Percentiles rank a stretch among this genome's conserved stretches.
Conservation (phyloP, 2,888 invertebrate genomes). For the Leptothorax acervorum region DNA sequence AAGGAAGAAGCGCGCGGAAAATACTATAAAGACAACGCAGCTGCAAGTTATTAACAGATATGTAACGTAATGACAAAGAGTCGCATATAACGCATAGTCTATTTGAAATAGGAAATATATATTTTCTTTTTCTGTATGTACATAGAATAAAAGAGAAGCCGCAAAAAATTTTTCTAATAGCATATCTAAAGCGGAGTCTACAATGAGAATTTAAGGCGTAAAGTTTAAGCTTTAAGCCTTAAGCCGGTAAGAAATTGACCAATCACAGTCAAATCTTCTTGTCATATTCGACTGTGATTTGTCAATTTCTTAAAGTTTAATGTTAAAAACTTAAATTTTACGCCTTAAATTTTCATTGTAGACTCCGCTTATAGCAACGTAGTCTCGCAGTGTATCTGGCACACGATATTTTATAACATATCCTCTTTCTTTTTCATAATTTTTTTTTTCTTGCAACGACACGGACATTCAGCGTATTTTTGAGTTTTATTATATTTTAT, state of each 20-base stretch:
- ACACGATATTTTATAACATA: not conserved
- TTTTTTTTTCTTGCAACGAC: not conserved
- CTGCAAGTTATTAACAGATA: constrained; percentile 26
- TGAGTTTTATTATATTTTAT: not conserved
- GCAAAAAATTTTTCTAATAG: not conserved
- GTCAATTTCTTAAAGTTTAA: no score
- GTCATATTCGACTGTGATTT: no score
- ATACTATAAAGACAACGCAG: not conserved
- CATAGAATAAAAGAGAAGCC: not conserved
- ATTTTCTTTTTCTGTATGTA: not conserved
- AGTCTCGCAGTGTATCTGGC: not conserved
- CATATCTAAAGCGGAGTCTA: not conserved
- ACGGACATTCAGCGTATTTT: not conserved
- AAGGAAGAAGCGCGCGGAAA: constrained; percentile 9
- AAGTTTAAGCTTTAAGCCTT: no score
- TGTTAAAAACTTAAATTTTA: no score
- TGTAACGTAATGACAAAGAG: not conserved
- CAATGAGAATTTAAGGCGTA: no score
- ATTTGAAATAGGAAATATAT: not conserved
- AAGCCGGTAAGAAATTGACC: no score
- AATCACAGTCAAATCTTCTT: no score
- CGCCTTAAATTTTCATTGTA: no score
- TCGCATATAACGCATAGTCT: not conserved
- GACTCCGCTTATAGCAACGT: not conserved
- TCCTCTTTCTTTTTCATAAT: not conserved